Conservation (phyloP, 2,797 vertebrate genomes). For the Chloroceryle inda region DNA sequence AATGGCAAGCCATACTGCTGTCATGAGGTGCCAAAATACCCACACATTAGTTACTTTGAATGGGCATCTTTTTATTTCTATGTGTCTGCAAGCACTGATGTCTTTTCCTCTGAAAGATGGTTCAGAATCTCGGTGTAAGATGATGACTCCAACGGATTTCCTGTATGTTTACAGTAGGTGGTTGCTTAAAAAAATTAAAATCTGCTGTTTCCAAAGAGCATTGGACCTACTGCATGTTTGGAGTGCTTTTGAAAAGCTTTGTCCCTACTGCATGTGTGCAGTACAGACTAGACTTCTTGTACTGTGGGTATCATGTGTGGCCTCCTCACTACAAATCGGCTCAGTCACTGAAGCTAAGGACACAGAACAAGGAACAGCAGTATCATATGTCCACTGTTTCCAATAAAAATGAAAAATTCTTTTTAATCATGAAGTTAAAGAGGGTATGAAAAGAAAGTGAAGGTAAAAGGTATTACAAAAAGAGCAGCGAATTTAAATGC, state of each 20-base stretch:
- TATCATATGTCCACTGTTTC: background rate
- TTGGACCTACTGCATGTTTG: background rate
- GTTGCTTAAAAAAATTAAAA: background rate
- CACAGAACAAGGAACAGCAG: background rate
- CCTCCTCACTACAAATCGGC: background rate
- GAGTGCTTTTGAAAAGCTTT: background rate
- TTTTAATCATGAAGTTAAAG: background rate
- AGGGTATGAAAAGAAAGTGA: background rate
- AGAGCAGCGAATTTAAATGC: background rate
- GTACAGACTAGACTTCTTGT: background rate
- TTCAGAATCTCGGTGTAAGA: background rate
- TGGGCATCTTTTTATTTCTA: background rate
- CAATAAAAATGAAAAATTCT: background rate
- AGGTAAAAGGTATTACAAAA: background rate
- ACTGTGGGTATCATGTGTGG: fast-evolving
- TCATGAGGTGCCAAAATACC: background rate
- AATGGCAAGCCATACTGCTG: background rate
- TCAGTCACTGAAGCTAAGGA: background rate
- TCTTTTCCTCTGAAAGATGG: background rate
- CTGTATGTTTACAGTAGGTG: background rate
- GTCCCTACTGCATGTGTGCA: fast-evolving
- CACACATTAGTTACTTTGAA: background rate
- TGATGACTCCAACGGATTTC: background rate
- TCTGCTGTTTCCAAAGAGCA: background rate
- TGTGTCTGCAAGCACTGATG: background rate